phyloP scores from a whole-genome alignment of 2,797 vertebrate species.

The Lepilemur septentrionalis region DNA sequence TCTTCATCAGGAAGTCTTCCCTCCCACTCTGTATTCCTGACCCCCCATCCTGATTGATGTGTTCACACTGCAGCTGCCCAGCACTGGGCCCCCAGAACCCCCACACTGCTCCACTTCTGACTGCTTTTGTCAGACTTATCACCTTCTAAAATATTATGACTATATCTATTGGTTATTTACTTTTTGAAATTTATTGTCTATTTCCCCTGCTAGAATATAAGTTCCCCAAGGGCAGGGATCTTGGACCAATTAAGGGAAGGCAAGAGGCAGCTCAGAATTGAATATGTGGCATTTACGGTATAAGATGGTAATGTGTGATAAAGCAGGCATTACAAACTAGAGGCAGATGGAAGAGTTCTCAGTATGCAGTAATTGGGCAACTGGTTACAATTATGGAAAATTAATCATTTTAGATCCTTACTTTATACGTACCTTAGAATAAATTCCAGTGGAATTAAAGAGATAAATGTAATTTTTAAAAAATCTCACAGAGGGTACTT shows the following conservation, averaged over 20 bases:
- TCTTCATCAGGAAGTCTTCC: neutral
- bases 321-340: neutral
- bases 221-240: neutral
- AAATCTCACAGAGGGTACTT: neutral
- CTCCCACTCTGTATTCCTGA: neutral
- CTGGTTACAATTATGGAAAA: constrained; percentile 37
- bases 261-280: neutral
- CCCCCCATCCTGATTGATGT: no score
- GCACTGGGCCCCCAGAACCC: no score
- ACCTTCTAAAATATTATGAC: neutral
- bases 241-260: neutral
- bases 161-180: neutral
- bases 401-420: constrained; percentile 43
- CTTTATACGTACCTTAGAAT: constrained; percentile 43
- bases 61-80: neutral
- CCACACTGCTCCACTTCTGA: neutral
- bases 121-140: constrained; percentile 1
- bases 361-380: constrained; percentile 20
- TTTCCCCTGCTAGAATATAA: neutral
- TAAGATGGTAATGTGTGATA: neutral
- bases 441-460: constrained; percentile 24
- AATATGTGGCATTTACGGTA: neutral
- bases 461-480: constrained; percentile 28
- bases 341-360: constrained; percentile 14
- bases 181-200: neutral